A percentile compares a stretch with the other conserved stretches of the same genome.
Evolutionary conservation across 2,888 invertebrate genomes (phyloP).

Genomic region (Platypus cylindrus): DNA sequence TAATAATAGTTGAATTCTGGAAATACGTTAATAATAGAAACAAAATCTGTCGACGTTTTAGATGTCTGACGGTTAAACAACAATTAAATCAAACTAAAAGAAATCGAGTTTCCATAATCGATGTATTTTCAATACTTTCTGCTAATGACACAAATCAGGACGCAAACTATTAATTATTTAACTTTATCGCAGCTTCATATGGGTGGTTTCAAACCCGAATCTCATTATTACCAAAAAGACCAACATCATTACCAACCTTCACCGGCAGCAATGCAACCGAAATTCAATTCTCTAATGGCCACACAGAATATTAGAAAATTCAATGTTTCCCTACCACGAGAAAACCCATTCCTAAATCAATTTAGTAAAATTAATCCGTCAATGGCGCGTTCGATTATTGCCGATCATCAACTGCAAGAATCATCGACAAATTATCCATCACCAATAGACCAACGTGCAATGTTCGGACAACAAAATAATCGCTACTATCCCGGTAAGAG

Average conservation of each 20-base stretch:
- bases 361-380: constrained; percentile 28
- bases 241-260: constrained; percentile 16
- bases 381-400: constrained; percentile 30
- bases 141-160: no score
- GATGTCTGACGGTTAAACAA: no score
- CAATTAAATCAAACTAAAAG: no score
- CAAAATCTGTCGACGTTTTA: no score
- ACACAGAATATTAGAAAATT: constrained; percentile 19
- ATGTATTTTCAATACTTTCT: no score
- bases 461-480: constrained; percentile 25
- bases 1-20: no score
- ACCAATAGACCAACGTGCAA: constrained; percentile 23
- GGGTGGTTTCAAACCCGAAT: constrained; percentile 23
- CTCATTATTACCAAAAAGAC: constrained; percentile 25
- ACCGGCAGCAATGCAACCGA: constrained; percentile 8
- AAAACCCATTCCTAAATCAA: constrained; percentile 28
- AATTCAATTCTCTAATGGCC: constrained; percentile 16
- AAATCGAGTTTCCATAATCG: no score
- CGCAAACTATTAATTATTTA: no score
- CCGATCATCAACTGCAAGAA: constrained; percentile 29
- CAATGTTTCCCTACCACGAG: constrained; percentile 18
- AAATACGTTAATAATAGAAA: no score
- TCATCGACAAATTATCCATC: constrained; percentile 20
- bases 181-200: constrained; percentile 16
- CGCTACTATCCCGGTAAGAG: constrained; percentile 18